Conservation (phyloP, 2,888 invertebrate genomes). For the Orthosia cruda region DNA sequence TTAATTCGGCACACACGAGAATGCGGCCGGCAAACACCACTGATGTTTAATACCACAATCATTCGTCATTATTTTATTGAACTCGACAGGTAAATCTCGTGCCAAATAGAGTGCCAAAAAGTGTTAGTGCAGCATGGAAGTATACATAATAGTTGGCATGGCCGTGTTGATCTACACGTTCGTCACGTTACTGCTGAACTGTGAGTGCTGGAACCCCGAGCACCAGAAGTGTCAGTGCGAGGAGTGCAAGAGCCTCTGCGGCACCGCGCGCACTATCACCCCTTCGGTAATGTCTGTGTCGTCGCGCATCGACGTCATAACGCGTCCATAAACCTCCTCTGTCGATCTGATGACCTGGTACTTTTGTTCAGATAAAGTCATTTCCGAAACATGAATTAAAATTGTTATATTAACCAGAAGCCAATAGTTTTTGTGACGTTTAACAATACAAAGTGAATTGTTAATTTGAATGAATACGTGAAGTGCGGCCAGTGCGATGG, state of each 20-base stretch:
- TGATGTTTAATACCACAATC: conserved; percentile 62
- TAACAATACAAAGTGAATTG: conserved; percentile 33
- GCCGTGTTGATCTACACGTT: conserved; percentile 86
- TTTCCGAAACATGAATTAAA: conserved; percentile 20
- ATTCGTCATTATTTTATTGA: not conserved
- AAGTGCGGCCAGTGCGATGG: conserved; percentile 57
- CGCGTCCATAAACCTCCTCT: conserved; percentile 69
- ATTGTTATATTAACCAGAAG: conserved; percentile 6
- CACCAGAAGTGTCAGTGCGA: conserved; percentile 85
- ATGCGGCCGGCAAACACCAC: conserved; percentile 63
- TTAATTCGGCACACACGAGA: conserved; percentile 27
- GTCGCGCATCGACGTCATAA: conserved; percentile 79
- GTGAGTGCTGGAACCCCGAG: conserved; percentile 83
- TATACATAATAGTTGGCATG: conserved; percentile 86
- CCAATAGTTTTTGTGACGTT: conserved; percentile 7
- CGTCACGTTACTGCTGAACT: conserved; percentile 80
- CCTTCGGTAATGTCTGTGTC: conserved; percentile 81
- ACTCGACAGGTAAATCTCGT: conserved; percentile 63
- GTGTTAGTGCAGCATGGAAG: conserved; percentile 82
- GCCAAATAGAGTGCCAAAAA: conserved; percentile 73
- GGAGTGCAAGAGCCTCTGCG: conserved; percentile 83
- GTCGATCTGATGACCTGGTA: conserved; percentile 42
- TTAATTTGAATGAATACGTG: conserved; percentile 30
- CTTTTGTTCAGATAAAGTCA: conserved; percentile 27
- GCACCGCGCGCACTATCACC: conserved; percentile 68